phyloP scores from a whole-genome alignment of 2,888 invertebrate genomes.

The Caenorhabditis japonica region DNA sequence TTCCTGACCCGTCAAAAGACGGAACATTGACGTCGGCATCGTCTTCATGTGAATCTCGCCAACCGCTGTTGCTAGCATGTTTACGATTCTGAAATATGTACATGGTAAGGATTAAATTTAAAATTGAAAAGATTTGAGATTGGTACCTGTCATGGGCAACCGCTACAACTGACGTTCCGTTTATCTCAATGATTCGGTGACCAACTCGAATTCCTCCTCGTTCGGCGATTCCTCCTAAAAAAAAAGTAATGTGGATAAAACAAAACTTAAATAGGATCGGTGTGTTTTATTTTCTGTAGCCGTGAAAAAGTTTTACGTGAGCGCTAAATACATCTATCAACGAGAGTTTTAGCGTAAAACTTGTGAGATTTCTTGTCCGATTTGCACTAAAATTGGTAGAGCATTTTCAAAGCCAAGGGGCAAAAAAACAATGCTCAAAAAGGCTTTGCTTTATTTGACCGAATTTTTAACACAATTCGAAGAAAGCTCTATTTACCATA shows the following conservation, averaged over 20 bases:
- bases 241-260: no score
- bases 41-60: conserved; percentile 99
- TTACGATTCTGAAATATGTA: conserved; percentile 88
- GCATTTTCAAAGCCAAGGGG: no score
- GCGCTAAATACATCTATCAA: no score
- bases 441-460: no score
- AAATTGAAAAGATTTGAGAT: neutral
- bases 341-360: no score
- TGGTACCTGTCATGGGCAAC: conserved; percentile 91
- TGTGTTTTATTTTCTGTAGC: no score
- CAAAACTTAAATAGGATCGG: no score
- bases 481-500: neutral
- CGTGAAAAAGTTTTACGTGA: no score
- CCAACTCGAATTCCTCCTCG: conserved; percentile 98
- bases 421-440: no score
- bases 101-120: neutral
- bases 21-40: conserved; percentile 99
- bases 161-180: conserved; percentile 96
- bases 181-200: conserved; percentile 93
- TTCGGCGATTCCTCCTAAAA: conserved; percentile 93
- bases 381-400: neutral
- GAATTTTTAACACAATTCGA: no score
- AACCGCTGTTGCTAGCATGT: conserved; percentile 96
- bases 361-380: no score
- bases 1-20: conserved; percentile 97